These are phyloP conservation scores for Sarcophaga carnaria DNA, from an alignment of 2,888 invertebrate genomes.

Conservation along the genomic window DNA sequence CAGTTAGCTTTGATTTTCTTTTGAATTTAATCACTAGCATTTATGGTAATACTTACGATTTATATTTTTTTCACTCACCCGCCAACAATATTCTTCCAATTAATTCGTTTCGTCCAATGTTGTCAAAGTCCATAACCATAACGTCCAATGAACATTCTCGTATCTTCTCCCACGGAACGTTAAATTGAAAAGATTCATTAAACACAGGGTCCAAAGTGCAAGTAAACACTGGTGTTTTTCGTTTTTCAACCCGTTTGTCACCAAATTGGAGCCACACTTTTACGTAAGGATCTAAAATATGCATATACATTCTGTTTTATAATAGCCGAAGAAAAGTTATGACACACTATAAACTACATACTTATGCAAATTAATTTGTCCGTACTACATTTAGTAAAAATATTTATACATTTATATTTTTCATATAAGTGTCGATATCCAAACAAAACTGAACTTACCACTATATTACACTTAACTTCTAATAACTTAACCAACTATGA, in stretches of 20 bases:
- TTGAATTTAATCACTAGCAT: too few relatives aligned
- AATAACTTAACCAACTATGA: too few relatives aligned
- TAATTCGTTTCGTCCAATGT: slow-evolving; percentile 95
- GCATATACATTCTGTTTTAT: slow-evolving; percentile 9
- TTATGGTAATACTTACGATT: too few relatives aligned
- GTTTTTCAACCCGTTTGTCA: slow-evolving; percentile 96
- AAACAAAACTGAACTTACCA: too few relatives aligned
- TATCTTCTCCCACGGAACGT: slow-evolving; percentile 98
- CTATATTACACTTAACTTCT: too few relatives aligned
- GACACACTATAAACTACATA: neutral
- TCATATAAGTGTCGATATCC: too few relatives aligned
- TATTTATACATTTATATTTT: too few relatives aligned
- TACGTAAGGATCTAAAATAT: slow-evolving; percentile 95
- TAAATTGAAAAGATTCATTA: slow-evolving; percentile 97
- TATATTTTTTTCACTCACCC: slow-evolving; percentile 83
- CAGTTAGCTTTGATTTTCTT: too few relatives aligned
- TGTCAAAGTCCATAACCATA: slow-evolving; percentile 98
- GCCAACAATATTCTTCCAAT: slow-evolving; percentile 96
- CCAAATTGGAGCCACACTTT: slow-evolving; percentile 98
- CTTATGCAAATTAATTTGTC: too few relatives aligned
- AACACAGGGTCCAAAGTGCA: slow-evolving; percentile 97
- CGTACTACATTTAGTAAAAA: too few relatives aligned
- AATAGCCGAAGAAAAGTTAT: neutral
- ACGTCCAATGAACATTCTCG: slow-evolving; percentile 96
- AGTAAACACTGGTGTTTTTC: slow-evolving; percentile 96